A percentile compares a stretch with the other conserved stretches of the same genome.
Evolutionary conservation across 2,888 invertebrate species (phyloP).

Genomic region (Linnaemya tessellans): DNA sequence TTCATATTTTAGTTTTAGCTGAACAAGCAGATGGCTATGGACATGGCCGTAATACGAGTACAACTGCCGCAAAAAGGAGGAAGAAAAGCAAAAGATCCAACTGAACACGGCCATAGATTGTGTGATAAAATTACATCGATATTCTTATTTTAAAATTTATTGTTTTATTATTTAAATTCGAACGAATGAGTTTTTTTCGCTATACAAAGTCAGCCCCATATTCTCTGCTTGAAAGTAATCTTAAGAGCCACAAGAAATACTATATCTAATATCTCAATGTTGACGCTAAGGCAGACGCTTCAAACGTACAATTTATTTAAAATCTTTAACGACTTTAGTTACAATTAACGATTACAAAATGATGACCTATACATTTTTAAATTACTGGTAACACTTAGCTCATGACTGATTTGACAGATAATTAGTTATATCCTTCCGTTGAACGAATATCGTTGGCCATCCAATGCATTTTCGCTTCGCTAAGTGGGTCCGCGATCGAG

Average conservation of each 20-base stretch:
- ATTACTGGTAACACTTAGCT: no score
- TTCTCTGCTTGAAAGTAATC: background rate
- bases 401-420: no score
- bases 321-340: no score
- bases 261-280: no score
- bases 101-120: background rate
- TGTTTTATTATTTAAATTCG: slow-evolving; percentile 17
- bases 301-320: no score
- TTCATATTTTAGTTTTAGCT: slow-evolving; percentile 25
- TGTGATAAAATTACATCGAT: background rate
- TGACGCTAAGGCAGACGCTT: background rate
- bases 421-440: no score
- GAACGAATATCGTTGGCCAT: no score
- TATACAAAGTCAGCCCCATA: background rate
- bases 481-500: no score
- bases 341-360: no score
- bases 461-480: no score
- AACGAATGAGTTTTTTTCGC: background rate
- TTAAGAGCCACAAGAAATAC: background rate
- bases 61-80: background rate
- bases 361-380: no score
- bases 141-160: background rate
- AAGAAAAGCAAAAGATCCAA: background rate
- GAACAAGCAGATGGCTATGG: background rate
- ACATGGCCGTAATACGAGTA: background rate